Conservation (phyloP, 2,888 invertebrate species). For the Drosophila testacea region DNA sequence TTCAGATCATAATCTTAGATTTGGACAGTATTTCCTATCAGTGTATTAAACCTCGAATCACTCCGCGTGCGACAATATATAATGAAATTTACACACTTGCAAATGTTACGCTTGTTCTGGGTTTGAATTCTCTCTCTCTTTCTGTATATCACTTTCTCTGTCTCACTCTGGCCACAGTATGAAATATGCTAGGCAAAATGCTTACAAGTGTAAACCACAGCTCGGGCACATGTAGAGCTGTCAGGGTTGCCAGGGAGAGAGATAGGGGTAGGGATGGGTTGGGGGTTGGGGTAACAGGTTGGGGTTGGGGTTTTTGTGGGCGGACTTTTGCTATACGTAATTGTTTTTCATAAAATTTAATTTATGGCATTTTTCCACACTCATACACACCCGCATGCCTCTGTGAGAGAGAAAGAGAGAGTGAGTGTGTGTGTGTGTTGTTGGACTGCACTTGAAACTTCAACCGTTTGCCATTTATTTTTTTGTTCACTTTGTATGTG, state of each 20-base stretch:
- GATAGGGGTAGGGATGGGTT: background rate
- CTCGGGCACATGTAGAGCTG: slow-evolving; percentile 70
- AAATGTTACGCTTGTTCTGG: slow-evolving; percentile 58
- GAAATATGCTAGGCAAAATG: slow-evolving; percentile 76
- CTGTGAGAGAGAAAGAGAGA: background rate
- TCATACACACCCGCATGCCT: slow-evolving; percentile 18
- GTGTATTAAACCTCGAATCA: background rate
- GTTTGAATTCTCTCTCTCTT: background rate
- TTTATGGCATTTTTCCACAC: slow-evolving; percentile 75
- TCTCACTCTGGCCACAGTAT: slow-evolving; percentile 26
- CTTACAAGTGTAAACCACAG: slow-evolving; percentile 81
- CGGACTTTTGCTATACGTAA: slow-evolving; percentile 65
- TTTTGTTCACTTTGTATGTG: slow-evolving; percentile 14
- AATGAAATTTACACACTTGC: slow-evolving; percentile 77
- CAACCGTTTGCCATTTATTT: slow-evolving; percentile 60
- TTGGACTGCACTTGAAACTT: slow-evolving; percentile 73
- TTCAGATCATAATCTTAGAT: too few relatives aligned
- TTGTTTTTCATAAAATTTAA: slow-evolving; percentile 80
- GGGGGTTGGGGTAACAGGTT: background rate
- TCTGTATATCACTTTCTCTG: background rate
- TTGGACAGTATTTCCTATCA: too few relatives aligned
- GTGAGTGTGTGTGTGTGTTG: slow-evolving; percentile 10
- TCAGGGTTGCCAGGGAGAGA: slow-evolving; percentile 30
- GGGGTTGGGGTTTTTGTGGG: slow-evolving; percentile 28
- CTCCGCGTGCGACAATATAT: slow-evolving; percentile 49